A percentile compares a stretch with the other conserved stretches of the same genome.
Evolutionary conservation across 2,888 invertebrate genomes (phyloP).

Genomic region (Crepidodera aurea): DNA sequence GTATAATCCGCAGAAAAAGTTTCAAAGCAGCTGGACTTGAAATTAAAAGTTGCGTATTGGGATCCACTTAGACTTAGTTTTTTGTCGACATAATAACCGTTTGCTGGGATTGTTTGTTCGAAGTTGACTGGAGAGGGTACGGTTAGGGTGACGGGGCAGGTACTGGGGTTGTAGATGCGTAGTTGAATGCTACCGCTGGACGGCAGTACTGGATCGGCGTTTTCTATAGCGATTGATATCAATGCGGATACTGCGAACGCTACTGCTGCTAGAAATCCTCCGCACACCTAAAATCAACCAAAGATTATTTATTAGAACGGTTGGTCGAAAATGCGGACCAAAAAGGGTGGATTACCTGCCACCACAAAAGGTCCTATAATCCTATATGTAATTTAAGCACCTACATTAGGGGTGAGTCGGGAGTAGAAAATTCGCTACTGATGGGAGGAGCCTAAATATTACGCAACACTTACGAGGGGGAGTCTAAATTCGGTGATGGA

Average conservation of each 20-base stretch:
- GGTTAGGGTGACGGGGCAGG: constrained; percentile 57
- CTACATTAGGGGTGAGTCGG: too few species aligned
- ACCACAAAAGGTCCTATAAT: too few species aligned
- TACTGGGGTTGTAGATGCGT: constrained; percentile 75
- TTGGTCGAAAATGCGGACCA: too few species aligned
- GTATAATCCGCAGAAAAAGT: neutral
- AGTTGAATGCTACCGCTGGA: constrained; percentile 68
- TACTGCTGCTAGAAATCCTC: constrained; percentile 83
- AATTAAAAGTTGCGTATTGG: constrained; percentile 20
- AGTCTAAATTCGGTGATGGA: too few species aligned
- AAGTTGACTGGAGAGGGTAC: too few species aligned
- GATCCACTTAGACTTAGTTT: constrained; percentile 21
- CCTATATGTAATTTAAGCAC: too few species aligned
- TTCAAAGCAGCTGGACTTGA: neutral
- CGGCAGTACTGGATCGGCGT: constrained; percentile 70
- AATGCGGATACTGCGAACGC: constrained; percentile 90
- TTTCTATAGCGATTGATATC: constrained; percentile 81
- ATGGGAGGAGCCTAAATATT: too few species aligned
- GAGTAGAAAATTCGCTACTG: too few species aligned
- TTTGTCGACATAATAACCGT: constrained; percentile 31
- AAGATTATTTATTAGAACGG: too few species aligned
- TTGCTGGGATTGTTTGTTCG: neutral
- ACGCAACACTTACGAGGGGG: too few species aligned
- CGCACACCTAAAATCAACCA: constrained; percentile 63
- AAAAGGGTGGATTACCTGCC: too few species aligned